phyloP scores from a whole-genome alignment of 2,113 vertebrate species.

The Nyctibius bracteatus region DNA sequence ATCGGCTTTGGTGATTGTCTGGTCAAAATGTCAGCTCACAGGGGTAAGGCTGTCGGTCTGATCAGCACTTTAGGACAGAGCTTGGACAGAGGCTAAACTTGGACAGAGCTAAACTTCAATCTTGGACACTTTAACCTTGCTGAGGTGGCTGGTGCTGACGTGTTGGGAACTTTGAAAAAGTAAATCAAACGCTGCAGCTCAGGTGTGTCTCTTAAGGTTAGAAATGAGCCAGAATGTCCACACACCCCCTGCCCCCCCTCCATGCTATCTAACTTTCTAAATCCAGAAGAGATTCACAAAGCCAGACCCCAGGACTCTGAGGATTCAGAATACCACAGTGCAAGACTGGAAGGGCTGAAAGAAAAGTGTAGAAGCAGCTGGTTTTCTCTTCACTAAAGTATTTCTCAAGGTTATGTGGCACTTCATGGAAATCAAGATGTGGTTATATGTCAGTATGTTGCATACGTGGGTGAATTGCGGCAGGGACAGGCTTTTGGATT shows the following conservation, averaged over 20 bases:
- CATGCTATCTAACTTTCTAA: neutral
- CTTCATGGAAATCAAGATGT: neutral
- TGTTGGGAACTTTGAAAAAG: conserved; percentile 55
- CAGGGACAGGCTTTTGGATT: neutral
- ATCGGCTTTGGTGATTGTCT: neutral
- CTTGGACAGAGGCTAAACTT: neutral
- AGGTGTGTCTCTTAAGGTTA: neutral
- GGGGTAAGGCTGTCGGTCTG: neutral
- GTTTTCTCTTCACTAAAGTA: neutral
- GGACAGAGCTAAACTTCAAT: conserved; percentile 43
- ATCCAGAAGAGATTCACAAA: neutral
- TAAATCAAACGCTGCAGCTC: neutral
- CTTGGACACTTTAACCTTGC: conserved; percentile 4
- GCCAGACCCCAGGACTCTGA: neutral
- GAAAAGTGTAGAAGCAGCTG: neutral
- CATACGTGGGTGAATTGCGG: accelerated
- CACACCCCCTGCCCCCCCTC: accelerated
- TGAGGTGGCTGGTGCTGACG: conserved; percentile 55
- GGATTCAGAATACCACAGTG: neutral
- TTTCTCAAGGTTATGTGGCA: neutral
- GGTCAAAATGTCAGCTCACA: neutral
- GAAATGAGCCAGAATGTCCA: neutral
- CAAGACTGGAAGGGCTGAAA: neutral
- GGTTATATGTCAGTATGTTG: neutral
- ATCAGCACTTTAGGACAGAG: neutral